Evolutionary conservation across 2,113 vertebrate species (phyloP), one percentile per base, ranked within the genome.

Genomic region (Varanus komodoensis): DNA sequence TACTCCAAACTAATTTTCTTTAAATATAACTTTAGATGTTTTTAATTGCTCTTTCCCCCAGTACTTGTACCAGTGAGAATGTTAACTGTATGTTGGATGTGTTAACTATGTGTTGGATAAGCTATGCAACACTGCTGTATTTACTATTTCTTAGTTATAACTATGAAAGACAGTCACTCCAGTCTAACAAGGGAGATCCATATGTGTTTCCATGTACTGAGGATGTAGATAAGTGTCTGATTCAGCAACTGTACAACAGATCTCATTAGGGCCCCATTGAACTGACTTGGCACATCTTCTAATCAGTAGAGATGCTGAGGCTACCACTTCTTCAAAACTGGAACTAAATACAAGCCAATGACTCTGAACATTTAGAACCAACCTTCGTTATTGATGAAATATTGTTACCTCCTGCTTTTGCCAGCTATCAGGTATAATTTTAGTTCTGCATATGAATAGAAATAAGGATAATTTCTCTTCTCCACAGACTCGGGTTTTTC

Each of bases 401-500:
- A 69, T 27, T 80, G 48, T 87, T 25, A 74, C 17, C 14, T 50
- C 8, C 48, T 54, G 12, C 23, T 68, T 77, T 14, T 3, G 34
- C 48, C 44, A 52, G 61, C 12, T 87, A 19, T 21, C n/a, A 44
- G 6, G 17, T 52, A 68, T 8, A 2, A 7, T 8, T 82, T 68
- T 61, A 81, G 54, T 83, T 87, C 25, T 57, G 48, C 61, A 48
- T 19, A 44, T 54, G 48, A 44, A 38, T 82, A 79, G 29, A 21
- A 73, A 34, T 32, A n/a, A 57, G n/a, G 75, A 17, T 44, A 44
- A 21, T 88, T 88, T 78, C 74, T 77, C 38, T 89, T 92, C n/a
- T 87, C 34, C 80, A 57, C 80, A 92, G 91, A 48, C 84, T 7
- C 88, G 87, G 74, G n/a, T 91, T 88, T 84, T 83, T 79, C 88